A percentile compares a stretch with the other conserved stretches of the same genome.
Evolutionary conservation across 92 coral and sea anemone species (phyloP).

Genomic region (Phymanthus crucifer): DNA sequence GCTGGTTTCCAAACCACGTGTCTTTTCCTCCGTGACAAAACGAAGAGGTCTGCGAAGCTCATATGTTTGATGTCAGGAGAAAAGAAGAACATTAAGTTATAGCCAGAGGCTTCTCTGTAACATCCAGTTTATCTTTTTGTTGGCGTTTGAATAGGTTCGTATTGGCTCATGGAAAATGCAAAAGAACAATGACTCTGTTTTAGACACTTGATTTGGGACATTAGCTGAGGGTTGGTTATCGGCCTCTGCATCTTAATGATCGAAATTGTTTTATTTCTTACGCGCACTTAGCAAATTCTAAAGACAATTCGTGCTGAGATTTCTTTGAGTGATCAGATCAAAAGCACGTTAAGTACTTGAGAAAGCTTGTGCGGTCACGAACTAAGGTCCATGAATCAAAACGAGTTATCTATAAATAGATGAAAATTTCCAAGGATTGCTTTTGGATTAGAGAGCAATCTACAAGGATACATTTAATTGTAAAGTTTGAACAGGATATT

Average conservation of each 20-base stretch:
- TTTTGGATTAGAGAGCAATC: neutral
- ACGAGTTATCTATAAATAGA: neutral
- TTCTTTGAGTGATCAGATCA: neutral
- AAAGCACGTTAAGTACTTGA: neutral
- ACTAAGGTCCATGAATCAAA: neutral
- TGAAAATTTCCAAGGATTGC: neutral
- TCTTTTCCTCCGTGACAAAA: neutral
- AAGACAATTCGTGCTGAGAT: neutral
- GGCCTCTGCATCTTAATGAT: neutral
- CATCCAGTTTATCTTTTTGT: neutral
- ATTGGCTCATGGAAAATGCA: slow-evolving; percentile 5
- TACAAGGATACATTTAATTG: neutral
- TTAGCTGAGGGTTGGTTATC: neutral
- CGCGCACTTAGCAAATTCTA: neutral
- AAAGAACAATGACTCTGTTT: neutral
- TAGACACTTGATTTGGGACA: neutral
- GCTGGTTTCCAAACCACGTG: neutral
- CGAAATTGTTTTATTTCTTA: neutral
- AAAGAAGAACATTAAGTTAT: neutral
- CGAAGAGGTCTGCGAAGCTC: neutral
- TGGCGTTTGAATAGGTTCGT: neutral
- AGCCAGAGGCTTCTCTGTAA: neutral
- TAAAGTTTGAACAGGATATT: neutral
- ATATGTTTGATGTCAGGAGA: neutral
- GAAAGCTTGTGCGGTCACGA: neutral